Base-by-base conservation (phyloP, 1,140 invertebrate genomes). In the Pseudomyrmex dendroicus region DNA sequence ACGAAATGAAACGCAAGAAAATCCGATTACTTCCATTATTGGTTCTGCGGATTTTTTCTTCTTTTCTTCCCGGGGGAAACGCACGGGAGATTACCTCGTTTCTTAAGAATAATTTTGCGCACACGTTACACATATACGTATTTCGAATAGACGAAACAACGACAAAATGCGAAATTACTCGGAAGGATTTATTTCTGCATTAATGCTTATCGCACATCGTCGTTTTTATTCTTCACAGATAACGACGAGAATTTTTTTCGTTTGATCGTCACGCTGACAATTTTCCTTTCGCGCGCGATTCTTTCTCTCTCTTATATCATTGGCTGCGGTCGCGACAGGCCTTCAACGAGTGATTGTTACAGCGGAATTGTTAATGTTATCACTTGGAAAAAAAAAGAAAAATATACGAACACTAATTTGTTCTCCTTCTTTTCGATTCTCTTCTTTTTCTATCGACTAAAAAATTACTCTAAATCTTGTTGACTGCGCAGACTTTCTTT, bases 281-380 rank as follows among this genome's bases (percentile, higher is more conserved):
- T 84, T 89, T 89, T 73, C 72, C 57, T 66, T 8, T 17, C 61
- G 56, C 77, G 67, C 64, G 54, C 64, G 68, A 80, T 64, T 86
- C 52, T 35, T 35, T 35, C 35, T 7, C 0, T 35, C 35, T 4
- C 35, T 35, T 35, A 35, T 84, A 83, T 78, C 66, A 92, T 92
- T 92, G 91, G 91, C 86, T 85, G 82, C 70, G 8, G 66, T 63
- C 20, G 63, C 74, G 90, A 85, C 91, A 92, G 90, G 91, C 91
- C 91, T 92, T 90, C 91, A 64, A 73, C 83, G 91, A 91, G 90
- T 92, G 92, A 92, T 93, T 92, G 90, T 92, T 66, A 85, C 92
- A 92, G 92, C 89, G 91, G 90, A 91, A 93, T 92, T 92, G 89
- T 89, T 92, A 92, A 93, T 91, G 74, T 66, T 76, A n/a, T 72